These are phyloP conservation scores for Lycia hirtaria DNA, from an alignment of 2,888 invertebrate species.

Conservation along the genomic window DNA sequence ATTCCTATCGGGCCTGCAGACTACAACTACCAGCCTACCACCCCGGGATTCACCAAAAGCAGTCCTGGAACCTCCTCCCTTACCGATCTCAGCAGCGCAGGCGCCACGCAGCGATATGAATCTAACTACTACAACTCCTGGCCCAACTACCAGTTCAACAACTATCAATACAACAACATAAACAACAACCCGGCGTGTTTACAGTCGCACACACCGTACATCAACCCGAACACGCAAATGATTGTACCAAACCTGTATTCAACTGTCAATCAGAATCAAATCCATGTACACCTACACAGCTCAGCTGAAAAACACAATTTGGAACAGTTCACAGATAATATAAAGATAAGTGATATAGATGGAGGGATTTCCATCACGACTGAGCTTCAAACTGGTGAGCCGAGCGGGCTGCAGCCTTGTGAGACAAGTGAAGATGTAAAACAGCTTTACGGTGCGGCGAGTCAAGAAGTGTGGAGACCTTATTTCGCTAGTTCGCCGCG, in stretches of 20 bases:
- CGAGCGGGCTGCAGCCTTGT: conserved; percentile 80
- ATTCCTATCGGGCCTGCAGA: conserved; percentile 77
- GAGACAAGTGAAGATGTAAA: conserved; percentile 84
- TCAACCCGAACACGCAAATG: conserved; percentile 88
- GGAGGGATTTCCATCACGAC: conserved; percentile 85
- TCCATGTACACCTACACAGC: conserved; percentile 92
- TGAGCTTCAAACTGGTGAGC: conserved; percentile 74
- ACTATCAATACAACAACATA: conserved; percentile 89
- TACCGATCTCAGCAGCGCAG: conserved; percentile 75
- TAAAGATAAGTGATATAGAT: conserved; percentile 86
- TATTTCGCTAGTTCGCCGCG: conserved; percentile 74
- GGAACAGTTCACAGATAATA: conserved; percentile 87
- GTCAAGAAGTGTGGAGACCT: conserved; percentile 90
- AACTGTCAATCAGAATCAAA: conserved; percentile 94
- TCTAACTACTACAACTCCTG: conserved; percentile 86
- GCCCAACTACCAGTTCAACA: conserved; percentile 88
- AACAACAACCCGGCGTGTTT: conserved; percentile 82
- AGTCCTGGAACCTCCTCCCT: conserved; percentile 71
- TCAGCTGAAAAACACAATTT: conserved; percentile 87
- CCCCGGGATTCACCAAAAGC: conserved; percentile 70
- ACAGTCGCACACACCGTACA: conserved; percentile 86
- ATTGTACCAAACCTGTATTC: conserved; percentile 92
- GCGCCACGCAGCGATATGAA: conserved; percentile 76
- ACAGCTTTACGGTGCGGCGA: conserved; percentile 69
- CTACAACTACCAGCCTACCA: conserved; percentile 73